Conservation (phyloP, 2,888 invertebrate species). For the Sabellastarte sp. region DNA sequence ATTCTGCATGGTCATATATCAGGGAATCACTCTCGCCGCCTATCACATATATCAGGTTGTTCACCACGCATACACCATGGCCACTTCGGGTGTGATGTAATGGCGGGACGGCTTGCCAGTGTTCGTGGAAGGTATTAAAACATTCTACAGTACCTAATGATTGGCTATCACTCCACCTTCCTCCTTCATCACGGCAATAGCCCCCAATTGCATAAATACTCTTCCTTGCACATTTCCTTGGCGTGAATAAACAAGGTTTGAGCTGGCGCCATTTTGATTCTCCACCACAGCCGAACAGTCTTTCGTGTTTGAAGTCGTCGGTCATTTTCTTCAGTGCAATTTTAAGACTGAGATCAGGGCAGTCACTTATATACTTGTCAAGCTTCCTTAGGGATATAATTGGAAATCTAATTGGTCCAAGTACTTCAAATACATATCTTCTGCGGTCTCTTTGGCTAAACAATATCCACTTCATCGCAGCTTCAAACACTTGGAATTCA, state of each 20-base stretch:
- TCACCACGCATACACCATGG: slow-evolving; percentile 80
- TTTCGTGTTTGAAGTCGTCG: slow-evolving; percentile 30
- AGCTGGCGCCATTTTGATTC: slow-evolving; percentile 9
- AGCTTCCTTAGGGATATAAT: slow-evolving; percentile 78
- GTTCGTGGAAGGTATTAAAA: slow-evolving; percentile 62
- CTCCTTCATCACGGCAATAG: slow-evolving; percentile 80
- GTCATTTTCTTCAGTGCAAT: slow-evolving; percentile 67
- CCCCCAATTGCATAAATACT: slow-evolving; percentile 87
- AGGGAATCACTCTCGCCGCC: slow-evolving; percentile 85
- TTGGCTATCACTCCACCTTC: slow-evolving; percentile 68
- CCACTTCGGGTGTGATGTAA: slow-evolving; percentile 83
- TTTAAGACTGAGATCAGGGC: slow-evolving; percentile 77
- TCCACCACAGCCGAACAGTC: not conserved
- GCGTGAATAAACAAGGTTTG: slow-evolving; percentile 61
- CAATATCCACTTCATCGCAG: slow-evolving; percentile 84
- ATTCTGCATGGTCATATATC: slow-evolving; percentile 66
- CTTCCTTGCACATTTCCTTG: slow-evolving; percentile 81
- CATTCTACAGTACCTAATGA: slow-evolving; percentile 81
- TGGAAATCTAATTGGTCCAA: slow-evolving; percentile 78
- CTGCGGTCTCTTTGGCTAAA: slow-evolving; percentile 77
- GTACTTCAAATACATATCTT: slow-evolving; percentile 81
- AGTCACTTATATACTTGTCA: slow-evolving; percentile 75
- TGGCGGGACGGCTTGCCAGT: slow-evolving; percentile 60
- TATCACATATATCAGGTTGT: slow-evolving; percentile 84
- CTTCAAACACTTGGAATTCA: slow-evolving; percentile 71